These are phyloP conservation scores for Antigone vipio DNA, from an alignment of 2,113 vertebrate genomes.

Conservation along the genomic window DNA sequence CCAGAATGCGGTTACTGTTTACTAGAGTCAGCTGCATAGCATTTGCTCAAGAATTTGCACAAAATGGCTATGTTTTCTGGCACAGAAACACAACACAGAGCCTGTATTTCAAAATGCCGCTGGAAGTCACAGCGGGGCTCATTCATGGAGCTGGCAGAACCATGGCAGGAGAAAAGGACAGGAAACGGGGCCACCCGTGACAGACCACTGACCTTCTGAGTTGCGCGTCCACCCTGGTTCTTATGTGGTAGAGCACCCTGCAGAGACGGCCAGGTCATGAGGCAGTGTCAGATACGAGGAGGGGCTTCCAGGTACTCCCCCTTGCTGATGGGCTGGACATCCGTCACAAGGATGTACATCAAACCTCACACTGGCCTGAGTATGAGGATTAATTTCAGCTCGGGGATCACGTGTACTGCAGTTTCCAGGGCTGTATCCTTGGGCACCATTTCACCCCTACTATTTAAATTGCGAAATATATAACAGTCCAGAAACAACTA, in stretches of 20 bases:
- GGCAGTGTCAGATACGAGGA: accelerated
- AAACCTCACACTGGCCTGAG: neutral
- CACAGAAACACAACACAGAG: neutral
- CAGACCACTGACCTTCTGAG: accelerated
- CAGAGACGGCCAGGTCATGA: accelerated
- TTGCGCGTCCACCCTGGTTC: accelerated
- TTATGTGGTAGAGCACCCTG: accelerated
- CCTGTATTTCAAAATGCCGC: accelerated
- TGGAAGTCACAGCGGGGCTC: neutral
- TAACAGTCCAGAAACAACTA: neutral
- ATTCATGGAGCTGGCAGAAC: accelerated
- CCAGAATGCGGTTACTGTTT: accelerated
- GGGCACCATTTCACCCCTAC: neutral
- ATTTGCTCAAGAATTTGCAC: neutral
- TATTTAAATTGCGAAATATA: neutral
- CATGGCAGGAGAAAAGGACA: too few species aligned
- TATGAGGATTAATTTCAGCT: neutral
- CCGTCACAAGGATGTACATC: accelerated
- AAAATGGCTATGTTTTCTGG: neutral
- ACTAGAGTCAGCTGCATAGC: neutral
- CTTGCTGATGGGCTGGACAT: accelerated
- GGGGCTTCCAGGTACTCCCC: neutral
- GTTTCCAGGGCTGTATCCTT: neutral
- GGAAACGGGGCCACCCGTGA: accelerated
- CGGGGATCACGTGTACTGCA: accelerated